These are phyloP conservation scores for Nymphalis c-album DNA, from an alignment of 2,888 invertebrate genomes.

Conservation along the genomic window DNA sequence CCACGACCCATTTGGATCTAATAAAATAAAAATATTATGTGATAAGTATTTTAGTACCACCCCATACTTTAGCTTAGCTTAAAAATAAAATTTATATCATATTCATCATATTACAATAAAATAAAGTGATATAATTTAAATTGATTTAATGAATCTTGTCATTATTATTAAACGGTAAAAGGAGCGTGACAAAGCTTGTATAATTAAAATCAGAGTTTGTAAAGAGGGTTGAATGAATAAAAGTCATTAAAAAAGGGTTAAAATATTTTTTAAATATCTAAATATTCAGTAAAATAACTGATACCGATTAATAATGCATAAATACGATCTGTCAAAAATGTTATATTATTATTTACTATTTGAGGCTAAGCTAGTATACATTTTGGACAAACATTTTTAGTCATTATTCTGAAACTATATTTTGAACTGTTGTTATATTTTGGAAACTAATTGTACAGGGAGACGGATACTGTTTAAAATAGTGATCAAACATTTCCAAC, in stretches of 20 bases:
- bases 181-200: constrained; percentile 23
- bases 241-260: not conserved
- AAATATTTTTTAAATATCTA: not conserved
- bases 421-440: too few relatives aligned
- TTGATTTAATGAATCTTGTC: constrained; percentile 36
- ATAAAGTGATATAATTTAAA: constrained; percentile 29
- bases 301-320: too few relatives aligned
- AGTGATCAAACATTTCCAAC: not conserved
- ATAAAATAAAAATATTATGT: not conserved
- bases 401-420: too few relatives aligned
- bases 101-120: too few relatives aligned
- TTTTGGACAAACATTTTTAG: too few relatives aligned
- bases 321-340: too few relatives aligned
- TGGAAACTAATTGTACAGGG: too few relatives aligned
- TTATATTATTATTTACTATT: too few relatives aligned
- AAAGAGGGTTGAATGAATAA: not conserved
- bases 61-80: constrained; percentile 6
- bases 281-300: too few relatives aligned
- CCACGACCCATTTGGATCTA: not conserved
- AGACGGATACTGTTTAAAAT: not conserved
- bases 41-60: not conserved
- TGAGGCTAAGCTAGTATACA: too few relatives aligned
- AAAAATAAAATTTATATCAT: too few relatives aligned
- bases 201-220: constrained; percentile 9
- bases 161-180: constrained; percentile 23